Percentiles rank a stretch among this genome's conserved stretches.
Conservation (phyloP, 2,797 vertebrate genomes). For the Lophius americanus region DNA sequence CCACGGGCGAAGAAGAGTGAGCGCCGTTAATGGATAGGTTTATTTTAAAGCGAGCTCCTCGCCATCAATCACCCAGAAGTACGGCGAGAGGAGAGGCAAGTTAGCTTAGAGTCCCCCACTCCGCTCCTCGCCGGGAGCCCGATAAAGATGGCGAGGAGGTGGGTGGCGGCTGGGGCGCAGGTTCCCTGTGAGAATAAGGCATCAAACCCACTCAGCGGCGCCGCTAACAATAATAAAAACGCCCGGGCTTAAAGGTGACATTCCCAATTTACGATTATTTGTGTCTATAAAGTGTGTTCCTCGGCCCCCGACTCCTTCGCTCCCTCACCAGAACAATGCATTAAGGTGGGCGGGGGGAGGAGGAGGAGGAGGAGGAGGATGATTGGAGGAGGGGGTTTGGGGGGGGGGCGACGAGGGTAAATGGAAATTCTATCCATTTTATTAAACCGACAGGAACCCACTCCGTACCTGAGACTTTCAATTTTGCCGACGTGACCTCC, state of each 20-base stretch:
- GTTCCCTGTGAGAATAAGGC: constrained; percentile 93
- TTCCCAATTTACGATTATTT: constrained; percentile 99
- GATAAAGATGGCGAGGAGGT: constrained; percentile 64
- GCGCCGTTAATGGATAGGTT: constrained; percentile 95
- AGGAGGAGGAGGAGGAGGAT: neutral
- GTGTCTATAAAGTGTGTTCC: constrained; percentile 99
- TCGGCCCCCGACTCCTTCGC: constrained; percentile 92
- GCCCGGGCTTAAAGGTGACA: constrained; percentile 99
- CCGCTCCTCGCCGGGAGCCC: constrained; percentile 46
- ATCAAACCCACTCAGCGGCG: constrained; percentile 97
- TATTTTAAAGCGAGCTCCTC: constrained; percentile 95
- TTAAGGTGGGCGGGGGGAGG: constrained; percentile 82
- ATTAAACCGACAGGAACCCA: constrained; percentile 87
- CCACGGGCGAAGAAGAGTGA: constrained; percentile 87
- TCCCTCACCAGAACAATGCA: constrained; percentile 90
- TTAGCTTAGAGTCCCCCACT: constrained; percentile 76
- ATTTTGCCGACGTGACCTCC: constrained; percentile 85
- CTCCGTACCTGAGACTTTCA: constrained; percentile 92
- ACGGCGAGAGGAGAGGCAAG: constrained; percentile 43
- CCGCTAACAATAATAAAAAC: constrained; percentile 99
- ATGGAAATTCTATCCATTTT: constrained; percentile 97
- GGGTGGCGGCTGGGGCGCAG: constrained; percentile 12
- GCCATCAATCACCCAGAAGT: constrained; percentile 90
- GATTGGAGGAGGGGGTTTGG: neutral
- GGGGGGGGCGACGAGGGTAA: constrained; percentile 83